A percentile compares a stretch with the other conserved stretches of the same genome.
phyloP scores from a whole-genome alignment of 2,113 vertebrate species.

The Pteropus alecto region DNA sequence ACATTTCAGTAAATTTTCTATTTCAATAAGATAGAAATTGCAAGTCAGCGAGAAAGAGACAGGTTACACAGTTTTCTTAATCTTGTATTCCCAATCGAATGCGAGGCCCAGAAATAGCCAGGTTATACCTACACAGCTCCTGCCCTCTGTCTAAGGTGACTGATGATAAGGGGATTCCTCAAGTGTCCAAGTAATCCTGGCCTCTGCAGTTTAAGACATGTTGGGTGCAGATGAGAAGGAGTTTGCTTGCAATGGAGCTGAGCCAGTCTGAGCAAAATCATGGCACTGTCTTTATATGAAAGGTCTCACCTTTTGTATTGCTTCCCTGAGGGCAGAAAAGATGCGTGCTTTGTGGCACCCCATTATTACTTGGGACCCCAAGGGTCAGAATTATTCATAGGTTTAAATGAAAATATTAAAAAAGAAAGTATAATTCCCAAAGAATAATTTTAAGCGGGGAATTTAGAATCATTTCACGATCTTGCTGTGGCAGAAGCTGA shows the following conservation, averaged over 20 bases:
- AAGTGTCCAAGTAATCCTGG: too few relatives aligned
- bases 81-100: not conserved
- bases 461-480: not conserved
- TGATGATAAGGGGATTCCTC: not conserved
- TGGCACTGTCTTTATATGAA: not conserved
- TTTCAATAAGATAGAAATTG: conserved; percentile 49
- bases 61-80: not conserved
- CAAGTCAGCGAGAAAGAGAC: conserved; percentile 37
- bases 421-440: not conserved
- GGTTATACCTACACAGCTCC: not conserved
- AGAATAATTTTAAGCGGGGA: not conserved
- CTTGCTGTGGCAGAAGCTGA: not conserved
- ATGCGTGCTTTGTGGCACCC: not conserved
- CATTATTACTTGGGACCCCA: not conserved
- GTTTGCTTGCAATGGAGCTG: not conserved
- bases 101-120: not conserved
- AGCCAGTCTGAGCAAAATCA: not conserved
- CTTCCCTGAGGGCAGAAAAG: not conserved
- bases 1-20: conserved; percentile 54
- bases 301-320: not conserved
- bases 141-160: not conserved
- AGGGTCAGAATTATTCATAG: not conserved
- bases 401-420: not conserved
- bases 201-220: not conserved
- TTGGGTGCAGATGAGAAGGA: not conserved